Percentiles rank a stretch among this genome's conserved stretches.
Conservation (phyloP, 2,113 vertebrate genomes). For the Lagopus muta region DNA sequence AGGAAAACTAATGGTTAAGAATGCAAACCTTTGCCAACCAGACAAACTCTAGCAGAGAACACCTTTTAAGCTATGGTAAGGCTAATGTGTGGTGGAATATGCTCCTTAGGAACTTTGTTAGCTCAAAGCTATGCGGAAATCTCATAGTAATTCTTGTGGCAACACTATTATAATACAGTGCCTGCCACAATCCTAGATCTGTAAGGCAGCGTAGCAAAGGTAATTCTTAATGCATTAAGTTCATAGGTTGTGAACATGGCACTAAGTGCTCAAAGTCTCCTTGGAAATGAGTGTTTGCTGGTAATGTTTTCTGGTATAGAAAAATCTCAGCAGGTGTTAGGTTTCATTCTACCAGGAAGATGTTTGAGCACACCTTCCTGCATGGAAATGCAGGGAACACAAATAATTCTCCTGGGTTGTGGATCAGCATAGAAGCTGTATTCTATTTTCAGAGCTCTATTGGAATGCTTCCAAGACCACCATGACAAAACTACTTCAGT, state of each 20-base stretch:
- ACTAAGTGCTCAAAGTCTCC: background rate
- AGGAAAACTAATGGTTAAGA: background rate
- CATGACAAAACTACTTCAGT: slow-evolving; percentile 76
- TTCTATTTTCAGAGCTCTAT: slow-evolving; percentile 76
- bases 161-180: background rate
- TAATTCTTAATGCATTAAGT: rapidly evolving
- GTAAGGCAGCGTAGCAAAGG: background rate
- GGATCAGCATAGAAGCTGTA: slow-evolving; percentile 67
- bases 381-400: slow-evolving; percentile 74
- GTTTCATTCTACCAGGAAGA: slow-evolving; percentile 58
- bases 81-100: background rate
- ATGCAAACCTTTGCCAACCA: background rate
- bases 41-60: background rate
- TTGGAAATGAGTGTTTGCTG: background rate
- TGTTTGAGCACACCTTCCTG: slow-evolving; percentile 39
- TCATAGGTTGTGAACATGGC: rapidly evolving
- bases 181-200: background rate
- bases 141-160: too few species aligned
- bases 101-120: background rate
- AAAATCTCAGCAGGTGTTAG: slow-evolving; percentile 78
- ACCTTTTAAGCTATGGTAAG: background rate
- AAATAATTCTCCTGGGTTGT: slow-evolving; percentile 70
- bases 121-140: background rate
- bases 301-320: background rate
- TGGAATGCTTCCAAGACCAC: slow-evolving; percentile 84